Conservation (phyloP, 92 coral and sea anemone species). For the Umimayanthus chanpuru region DNA sequence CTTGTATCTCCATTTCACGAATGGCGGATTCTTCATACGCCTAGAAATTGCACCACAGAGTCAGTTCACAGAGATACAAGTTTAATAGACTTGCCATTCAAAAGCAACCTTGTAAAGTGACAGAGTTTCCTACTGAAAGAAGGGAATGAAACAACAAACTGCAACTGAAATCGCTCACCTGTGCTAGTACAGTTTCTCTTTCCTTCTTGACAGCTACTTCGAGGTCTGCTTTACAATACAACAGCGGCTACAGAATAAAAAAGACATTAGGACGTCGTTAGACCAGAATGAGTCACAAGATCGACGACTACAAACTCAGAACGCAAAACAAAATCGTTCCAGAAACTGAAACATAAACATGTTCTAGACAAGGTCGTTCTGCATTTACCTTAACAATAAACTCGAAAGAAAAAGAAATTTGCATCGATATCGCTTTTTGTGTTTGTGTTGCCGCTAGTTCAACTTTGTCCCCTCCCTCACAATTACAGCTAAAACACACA, state of each 20-base stretch:
- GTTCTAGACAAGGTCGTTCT: neutral
- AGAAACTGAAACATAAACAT: neutral
- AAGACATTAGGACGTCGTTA: neutral
- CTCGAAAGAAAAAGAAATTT: neutral
- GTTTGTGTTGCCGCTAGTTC: neutral
- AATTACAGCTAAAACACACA: neutral
- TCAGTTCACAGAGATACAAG: neutral
- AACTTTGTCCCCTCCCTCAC: neutral
- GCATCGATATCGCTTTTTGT: too few species aligned
- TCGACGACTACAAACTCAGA: neutral
- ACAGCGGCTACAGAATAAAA: constrained; percentile 70
- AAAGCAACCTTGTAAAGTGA: neutral
- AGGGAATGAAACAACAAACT: neutral
- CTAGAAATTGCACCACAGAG: constrained; percentile 45
- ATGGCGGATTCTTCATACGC: constrained; percentile 87
- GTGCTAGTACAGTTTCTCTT: constrained; percentile 74
- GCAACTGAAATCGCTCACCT: constrained; percentile 55
- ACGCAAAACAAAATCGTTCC: neutral
- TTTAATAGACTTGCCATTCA: neutral
- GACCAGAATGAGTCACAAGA: neutral
- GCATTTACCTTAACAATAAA: too few species aligned
- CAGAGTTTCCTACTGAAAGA: neutral
- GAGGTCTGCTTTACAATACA: constrained; percentile 81
- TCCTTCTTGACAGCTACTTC: constrained; percentile 85
- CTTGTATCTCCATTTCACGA: constrained; percentile 91